These are phyloP conservation scores for Tokudaia tokunoshimensis DNA, from an alignment of 2,797 vertebrate genomes.

Conservation along the genomic window DNA sequence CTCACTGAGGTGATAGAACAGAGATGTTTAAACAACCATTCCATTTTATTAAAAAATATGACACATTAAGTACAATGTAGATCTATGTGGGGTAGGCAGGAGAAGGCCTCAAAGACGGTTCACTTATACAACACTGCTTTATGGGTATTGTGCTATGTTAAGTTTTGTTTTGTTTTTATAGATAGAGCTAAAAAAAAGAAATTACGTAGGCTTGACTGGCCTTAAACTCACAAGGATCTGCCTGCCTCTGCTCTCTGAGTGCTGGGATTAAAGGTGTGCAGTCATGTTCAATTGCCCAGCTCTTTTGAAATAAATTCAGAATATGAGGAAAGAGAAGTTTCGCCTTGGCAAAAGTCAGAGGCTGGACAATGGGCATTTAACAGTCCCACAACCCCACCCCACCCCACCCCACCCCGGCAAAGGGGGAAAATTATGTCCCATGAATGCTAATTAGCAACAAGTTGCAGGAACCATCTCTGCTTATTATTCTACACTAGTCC, in stretches of 20 bases:
- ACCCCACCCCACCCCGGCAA: not conserved
- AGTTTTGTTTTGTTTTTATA: not conserved
- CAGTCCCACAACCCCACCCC: not conserved
- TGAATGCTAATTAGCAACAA: slow-evolving; percentile 59
- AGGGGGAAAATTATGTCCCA: not conserved
- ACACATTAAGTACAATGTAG: too few species aligned
- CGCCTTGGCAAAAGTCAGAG: not conserved
- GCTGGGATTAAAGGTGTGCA: not conserved
- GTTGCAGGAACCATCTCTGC: not conserved
- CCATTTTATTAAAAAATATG: not conserved
- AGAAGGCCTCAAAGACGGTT: not conserved
- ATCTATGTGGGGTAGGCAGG: accelerated
- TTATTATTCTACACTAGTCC: slow-evolving; percentile 28
- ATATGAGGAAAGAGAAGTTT: not conserved
- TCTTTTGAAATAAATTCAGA: not conserved
- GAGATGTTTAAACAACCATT: not conserved
- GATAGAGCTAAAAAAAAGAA: not conserved
- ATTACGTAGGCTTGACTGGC: not conserved
- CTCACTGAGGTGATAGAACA: not conserved
- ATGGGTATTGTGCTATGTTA: not conserved
- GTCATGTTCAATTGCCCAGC: too few species aligned
- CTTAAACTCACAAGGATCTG: not conserved
- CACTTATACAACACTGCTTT: not conserved
- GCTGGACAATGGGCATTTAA: not conserved
- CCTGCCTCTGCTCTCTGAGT: not conserved